Evolutionary conservation across 2,888 invertebrate species (phyloP), one percentile per base, ranked within the genome.

Genomic region (Cistogaster globosa): DNA sequence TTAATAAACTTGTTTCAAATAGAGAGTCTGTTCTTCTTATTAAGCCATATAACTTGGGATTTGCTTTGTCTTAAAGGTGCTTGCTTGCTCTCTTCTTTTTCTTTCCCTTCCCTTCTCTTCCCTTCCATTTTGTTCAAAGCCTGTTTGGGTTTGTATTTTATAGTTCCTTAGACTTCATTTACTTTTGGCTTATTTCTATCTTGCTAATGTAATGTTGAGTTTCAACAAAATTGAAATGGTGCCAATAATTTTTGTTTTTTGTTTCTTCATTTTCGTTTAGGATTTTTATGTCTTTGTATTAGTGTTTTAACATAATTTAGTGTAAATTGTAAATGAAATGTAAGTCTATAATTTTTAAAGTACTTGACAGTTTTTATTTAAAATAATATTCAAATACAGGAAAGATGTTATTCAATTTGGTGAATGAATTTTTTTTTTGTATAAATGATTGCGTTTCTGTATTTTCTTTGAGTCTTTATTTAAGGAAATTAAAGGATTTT

Each of bases 151-250:
- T 42, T 12, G 42, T 42, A 42, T 42, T 42, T 42, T 42, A 88
- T 89, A 55, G 32, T 89, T 89, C 89, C 89, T 90, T 89, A 89
- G 89, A 89, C 89, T 89, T 89, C 87, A 83, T 32, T 51, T 20
- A 1, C 45, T 51, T n/a, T 67, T 58, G 22, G 38, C 79, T 42
- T 22, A 22, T 32, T 72, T 60, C 16, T 79, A 9, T 75, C 26
- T 60, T 42, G 45, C 22, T 69, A 58, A 65, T 75, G 71, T 72
- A 55, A 77, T 45, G 71, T 75, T 86, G 76, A 79, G 78, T 51
- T 68, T 60, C 60, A 76, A 62, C 55, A 78, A 86, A 86, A 78
- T 87, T 86, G 87, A 80, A 86, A 84, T 77, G 79, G 82, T 86
- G 86, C 86, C 86, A 86, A 82, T 60, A 77, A 74, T 74, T 76